Conservation (phyloP, 2,797 vertebrate species). For the Sparus aurata region DNA sequence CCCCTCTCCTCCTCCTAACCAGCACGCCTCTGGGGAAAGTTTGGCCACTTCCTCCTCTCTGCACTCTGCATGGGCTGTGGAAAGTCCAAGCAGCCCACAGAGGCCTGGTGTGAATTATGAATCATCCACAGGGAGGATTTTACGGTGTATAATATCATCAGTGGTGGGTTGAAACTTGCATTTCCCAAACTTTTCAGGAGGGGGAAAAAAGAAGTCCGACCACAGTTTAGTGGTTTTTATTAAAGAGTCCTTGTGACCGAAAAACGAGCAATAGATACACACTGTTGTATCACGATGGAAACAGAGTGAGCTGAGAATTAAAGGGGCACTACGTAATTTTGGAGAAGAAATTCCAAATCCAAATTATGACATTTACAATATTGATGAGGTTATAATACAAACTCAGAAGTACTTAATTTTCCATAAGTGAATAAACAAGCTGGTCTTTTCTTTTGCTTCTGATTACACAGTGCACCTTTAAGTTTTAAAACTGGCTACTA, state of each 20-base stretch:
- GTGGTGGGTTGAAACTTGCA: constrained; percentile 14
- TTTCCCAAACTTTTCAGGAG: constrained; percentile 10
- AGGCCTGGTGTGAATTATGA: constrained; percentile 64
- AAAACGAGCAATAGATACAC: background rate
- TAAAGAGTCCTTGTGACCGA: background rate
- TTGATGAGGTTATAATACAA: too few species aligned
- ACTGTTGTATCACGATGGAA: background rate
- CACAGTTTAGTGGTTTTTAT: background rate
- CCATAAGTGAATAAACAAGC: too few species aligned
- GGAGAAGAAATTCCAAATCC: too few species aligned
- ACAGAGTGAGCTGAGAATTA: too few species aligned
- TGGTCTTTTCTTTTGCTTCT: too few species aligned
- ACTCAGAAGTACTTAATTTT: too few species aligned
- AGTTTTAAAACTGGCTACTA: too few species aligned
- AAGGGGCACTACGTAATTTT: too few species aligned
- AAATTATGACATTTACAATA: too few species aligned
- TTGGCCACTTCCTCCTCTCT: constrained; percentile 73
- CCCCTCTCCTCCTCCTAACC: constrained; percentile 67
- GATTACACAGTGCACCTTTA: too few species aligned
- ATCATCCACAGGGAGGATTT: constrained; percentile 53
- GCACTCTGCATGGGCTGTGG: constrained; percentile 44
- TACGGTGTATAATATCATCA: constrained; percentile 29
- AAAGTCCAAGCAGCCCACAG: constrained; percentile 67
- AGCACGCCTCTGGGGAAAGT: constrained; percentile 68
- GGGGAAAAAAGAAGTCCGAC: background rate